Base-by-base conservation (phyloP, 1,140 invertebrate species). In the Trissolcus basalis region DNA sequence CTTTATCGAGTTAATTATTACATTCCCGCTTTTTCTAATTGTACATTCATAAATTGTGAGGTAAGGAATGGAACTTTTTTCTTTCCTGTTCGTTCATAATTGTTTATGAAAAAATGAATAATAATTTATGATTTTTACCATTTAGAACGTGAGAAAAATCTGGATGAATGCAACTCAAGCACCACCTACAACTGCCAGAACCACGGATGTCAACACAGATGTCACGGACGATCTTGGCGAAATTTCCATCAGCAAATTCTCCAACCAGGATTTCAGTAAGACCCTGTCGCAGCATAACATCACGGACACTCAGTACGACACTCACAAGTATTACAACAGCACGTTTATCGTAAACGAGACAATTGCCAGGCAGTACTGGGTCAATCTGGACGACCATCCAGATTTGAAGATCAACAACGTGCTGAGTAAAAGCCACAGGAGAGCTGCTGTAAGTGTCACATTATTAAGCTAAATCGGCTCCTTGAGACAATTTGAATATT, bases 361-460 rank as follows among this genome's bases (percentile, higher is more conserved):
- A 0, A 86, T 90, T 53, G 92, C 91, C 8, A 86, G 90, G 6
- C 83, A 89, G 12, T 92, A 91, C 80, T 97, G 96, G 95, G 88
- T 93, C 0, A 91, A 95, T 78, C 89, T 97, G 72, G 90, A 91
- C 7, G 88, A 89, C 41, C 86, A 88, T 39, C 87, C 86, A 1
- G 81, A 92, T 68, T 84, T 92, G 0, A 90, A 90, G 39, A 85
- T 91, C 0, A 95, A 96, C 85, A 83, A 90, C 8, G 88, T 96
- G 65, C 88, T 98, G 10, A 97, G 96, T 45, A 90, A 93, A 64
- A 95, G 95, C n/a, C 94, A 98, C 85, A 90, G 96, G 35, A 91
- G 95, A 68, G 96, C 96, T 49, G 94, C 94, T 54, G 95, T 96
- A 90, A 91, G 93, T 92, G 33, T 80, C 13, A 27, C 19, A 27